Base-by-base conservation (phyloP, 2,797 vertebrate genomes). In the Cephalopachus bancanus region DNA sequence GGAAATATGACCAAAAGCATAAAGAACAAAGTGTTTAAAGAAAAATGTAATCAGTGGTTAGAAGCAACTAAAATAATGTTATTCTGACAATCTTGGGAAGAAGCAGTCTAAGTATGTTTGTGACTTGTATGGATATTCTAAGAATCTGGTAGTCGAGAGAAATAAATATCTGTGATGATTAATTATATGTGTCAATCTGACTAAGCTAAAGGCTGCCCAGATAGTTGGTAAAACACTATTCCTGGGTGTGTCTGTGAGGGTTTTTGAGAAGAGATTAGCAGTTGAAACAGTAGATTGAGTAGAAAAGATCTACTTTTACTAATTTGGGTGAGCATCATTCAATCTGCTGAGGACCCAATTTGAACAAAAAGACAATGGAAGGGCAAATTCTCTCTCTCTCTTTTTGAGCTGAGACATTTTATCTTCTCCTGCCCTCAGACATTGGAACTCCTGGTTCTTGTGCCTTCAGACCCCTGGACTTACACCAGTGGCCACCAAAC, bases 1-100 rank as follows among this genome's bases (percentile, higher is more conserved):
- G 71, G 59, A 72, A 74, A 79, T 51, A 79, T 55, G 2, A 57
- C n/a, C 33, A 69, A 80, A 67, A 79, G 15, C 17, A 62, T 74
- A 64, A 93, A 69, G 26, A 49, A 83, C 7, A 44, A 59, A 75
- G 1, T 69, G 3, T 65, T 96, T 91, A 69, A 62, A 51, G 19
- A 88, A 91, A 10, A 80, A 10, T 71, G 1, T 83, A 86, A 87
- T 80, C 37, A 75, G 14, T 62, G 12, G 14, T 81, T 89, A n/a
- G 5, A 95, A 91, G 30, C 15, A 69, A 57, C 80, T 91, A 69
- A 51, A 75, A 75, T 72, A 62, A 83, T 74, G 2, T 33, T 60
- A 0, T 83, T 91, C 30, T 76, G 24, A 59, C 20, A 91, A 57
- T 87, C 30, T 59, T n/a, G 16, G 17, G 9, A 74, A 87, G 22